Conservation (phyloP, 2,113 vertebrate genomes). For the Xyliphius kryptos region DNA sequence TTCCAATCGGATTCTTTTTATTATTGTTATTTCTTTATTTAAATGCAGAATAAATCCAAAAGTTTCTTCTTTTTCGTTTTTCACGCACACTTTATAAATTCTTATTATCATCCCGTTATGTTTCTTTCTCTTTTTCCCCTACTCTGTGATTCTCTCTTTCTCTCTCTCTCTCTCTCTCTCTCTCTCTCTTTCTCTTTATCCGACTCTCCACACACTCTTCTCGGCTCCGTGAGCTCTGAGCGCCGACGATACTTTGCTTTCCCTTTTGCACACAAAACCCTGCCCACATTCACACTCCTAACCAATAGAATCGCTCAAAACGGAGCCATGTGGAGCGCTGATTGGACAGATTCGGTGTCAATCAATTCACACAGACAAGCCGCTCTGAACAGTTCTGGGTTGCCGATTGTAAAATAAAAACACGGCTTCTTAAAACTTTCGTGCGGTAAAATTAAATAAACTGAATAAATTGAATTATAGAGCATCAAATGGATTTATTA, state of each 20-base stretch:
- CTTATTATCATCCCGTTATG: neutral
- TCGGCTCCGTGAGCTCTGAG: constrained; percentile 6
- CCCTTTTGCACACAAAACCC: constrained; percentile 74
- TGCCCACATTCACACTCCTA: constrained; percentile 77
- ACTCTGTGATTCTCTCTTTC: too few relatives aligned
- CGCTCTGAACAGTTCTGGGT: neutral
- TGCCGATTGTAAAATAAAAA: too few relatives aligned
- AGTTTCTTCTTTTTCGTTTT: neutral
- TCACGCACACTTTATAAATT: neutral
- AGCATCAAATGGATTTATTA: too few relatives aligned
- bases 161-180: too few relatives aligned
- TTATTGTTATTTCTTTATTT: neutral
- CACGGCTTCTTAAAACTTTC: too few relatives aligned
- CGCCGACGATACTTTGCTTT: neutral
- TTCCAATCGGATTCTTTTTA: too few relatives aligned
- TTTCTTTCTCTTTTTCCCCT: too few relatives aligned
- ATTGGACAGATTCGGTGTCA: constrained; percentile 69
- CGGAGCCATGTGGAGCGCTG: constrained; percentile 46
- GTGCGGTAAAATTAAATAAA: too few relatives aligned
- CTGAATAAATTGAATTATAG: too few relatives aligned
- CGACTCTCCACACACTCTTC: too few relatives aligned
- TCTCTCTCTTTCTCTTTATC: too few relatives aligned
- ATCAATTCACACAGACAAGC: constrained; percentile 30
- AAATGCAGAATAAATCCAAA: neutral
- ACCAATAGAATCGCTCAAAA: constrained; percentile 65